Percentiles rank a stretch among this genome's conserved stretches.
Conservation (phyloP, 2,797 vertebrate species). For the Falco novaeseelandiae region DNA sequence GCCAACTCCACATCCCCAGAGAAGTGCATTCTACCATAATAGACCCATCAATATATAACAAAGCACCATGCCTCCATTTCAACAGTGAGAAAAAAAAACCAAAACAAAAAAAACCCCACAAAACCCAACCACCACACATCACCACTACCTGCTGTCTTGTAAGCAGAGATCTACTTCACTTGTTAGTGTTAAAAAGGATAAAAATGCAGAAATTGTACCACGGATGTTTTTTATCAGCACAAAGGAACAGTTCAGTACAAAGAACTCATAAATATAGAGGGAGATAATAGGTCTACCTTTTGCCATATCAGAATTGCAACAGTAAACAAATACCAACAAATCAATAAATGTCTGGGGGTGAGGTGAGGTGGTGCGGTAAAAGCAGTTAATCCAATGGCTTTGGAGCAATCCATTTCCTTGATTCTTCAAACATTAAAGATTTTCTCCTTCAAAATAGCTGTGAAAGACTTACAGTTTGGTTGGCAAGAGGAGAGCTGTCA, state of each 20-base stretch:
- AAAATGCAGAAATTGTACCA: background rate
- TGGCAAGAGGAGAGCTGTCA: background rate
- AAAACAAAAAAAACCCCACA: no score
- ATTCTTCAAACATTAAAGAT: background rate
- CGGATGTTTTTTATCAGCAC: background rate
- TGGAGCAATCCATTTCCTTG: background rate
- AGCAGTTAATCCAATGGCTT: background rate
- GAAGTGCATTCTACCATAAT: background rate
- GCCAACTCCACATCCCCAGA: background rate
- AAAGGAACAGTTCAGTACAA: background rate
- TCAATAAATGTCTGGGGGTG: fast-evolving
- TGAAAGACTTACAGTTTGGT: background rate
- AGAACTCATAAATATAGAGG: background rate
- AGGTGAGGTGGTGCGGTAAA: no score
- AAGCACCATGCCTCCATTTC: background rate
- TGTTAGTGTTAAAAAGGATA: background rate
- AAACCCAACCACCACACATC: background rate
- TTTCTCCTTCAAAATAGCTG: background rate
- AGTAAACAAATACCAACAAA: background rate
- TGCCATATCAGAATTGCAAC: background rate
- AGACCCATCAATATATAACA: background rate
- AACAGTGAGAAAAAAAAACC: background rate
- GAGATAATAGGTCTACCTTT: background rate
- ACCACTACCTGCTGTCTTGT: background rate
- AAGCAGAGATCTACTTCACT: background rate